Base-by-base conservation (phyloP, 2,888 invertebrate genomes). In the Drosophila anomalata region DNA sequence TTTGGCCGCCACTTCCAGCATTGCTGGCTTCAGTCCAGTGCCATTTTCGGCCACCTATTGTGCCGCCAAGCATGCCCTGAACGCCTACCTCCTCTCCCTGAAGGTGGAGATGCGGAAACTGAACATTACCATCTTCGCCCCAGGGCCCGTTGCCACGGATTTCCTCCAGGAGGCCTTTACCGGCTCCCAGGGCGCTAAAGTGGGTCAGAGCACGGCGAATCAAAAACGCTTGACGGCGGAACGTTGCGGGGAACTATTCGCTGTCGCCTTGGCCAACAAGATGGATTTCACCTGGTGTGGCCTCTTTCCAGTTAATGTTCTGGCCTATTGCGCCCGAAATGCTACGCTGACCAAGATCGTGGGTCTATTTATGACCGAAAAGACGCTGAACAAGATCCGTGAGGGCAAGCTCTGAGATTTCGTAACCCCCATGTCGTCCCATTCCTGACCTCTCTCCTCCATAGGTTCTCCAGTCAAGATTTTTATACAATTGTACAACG, bases 1-100 rank as follows among this genome's bases (percentile, higher is more conserved):
- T 69, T 89, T 97, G 48, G 96, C 94, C 0, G 94, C 95, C 3
- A 95, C 94, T 12, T 95, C 96, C 1, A 96, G 96, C 89, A 77
- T 95, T 6, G 95, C 95, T 7, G 97, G 96, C 6, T 92, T 96
- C 65, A 78, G 94, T 22, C 94, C 94, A 0, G 93, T 93, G 11
- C 95, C 96, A 0, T 94, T 92, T 89, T 95, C 95, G 0, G 94
- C 93, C 5, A 93, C 94, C 2, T 96, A 97, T 86, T 94, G 94
- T 12, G 96, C 93, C 17, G 93, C 95, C 0, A 97, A 97, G 90
- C 95, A 95, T 91, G 96, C 96, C 0, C 86, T 97, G 46, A 95
- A 96, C 89, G 96, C 96, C 1, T 97, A 96, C 88, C 95, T 95
- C 89, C 93, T 94, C 75, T 88, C 93, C n/a, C 90, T 96, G 89